Conservation (phyloP, 2,113 vertebrate species). For the Macroglossus sobrinus region DNA sequence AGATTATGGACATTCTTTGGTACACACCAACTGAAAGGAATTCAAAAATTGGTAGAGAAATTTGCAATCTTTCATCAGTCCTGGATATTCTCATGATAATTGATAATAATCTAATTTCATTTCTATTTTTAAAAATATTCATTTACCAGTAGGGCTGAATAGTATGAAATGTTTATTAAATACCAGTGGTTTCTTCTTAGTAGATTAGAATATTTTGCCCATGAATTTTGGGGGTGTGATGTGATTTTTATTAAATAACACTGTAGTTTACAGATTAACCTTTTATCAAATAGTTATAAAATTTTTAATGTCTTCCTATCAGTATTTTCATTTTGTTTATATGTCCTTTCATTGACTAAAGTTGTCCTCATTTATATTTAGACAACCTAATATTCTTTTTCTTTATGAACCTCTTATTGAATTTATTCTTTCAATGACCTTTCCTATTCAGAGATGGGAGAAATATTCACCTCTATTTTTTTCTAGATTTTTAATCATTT, state of each 20-base stretch:
- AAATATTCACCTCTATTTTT: background rate
- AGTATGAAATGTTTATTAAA: constrained; percentile 22
- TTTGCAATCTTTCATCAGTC: background rate
- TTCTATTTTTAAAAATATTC: constrained; percentile 1
- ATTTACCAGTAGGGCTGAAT: background rate
- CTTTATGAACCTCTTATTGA: background rate
- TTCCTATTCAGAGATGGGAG: background rate
- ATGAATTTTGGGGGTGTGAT: background rate
- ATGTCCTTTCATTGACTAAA: background rate
- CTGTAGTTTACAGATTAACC: background rate
- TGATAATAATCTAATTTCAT: background rate
- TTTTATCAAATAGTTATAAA: background rate
- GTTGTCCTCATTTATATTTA: background rate
- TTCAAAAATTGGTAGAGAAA: background rate
- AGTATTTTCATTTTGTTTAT: background rate
- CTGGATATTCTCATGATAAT: background rate
- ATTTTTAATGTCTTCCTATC: background rate
- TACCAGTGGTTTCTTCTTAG: background rate
- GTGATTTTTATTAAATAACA: constrained; percentile 26
- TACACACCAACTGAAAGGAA: background rate
- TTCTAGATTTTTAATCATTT: background rate
- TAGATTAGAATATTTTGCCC: background rate
- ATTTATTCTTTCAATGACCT: background rate
- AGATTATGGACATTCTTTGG: background rate
- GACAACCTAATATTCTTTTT: background rate